Percentiles rank a stretch among this genome's conserved stretches.
Conservation (phyloP, 2,888 invertebrate genomes). For the Autographa gamma region DNA sequence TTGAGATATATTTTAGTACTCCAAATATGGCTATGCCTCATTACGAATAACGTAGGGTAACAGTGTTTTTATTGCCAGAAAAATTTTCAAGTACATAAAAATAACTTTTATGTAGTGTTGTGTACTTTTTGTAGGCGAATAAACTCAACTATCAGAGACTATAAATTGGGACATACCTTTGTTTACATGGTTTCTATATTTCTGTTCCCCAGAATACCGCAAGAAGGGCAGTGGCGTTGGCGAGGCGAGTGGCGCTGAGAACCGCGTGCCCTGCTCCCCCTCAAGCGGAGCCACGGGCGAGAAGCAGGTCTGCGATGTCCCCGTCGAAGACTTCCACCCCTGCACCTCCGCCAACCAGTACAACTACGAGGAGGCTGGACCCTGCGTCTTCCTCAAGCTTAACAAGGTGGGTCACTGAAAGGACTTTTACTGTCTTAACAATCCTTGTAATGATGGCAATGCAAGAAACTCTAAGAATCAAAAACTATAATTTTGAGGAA, state of each 20-base stretch:
- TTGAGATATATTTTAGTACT: background rate
- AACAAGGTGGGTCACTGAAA: conserved; percentile 92
- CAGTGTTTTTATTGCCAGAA: too few relatives aligned
- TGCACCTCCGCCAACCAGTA: conserved; percentile 94
- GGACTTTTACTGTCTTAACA: too few relatives aligned
- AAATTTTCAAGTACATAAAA: too few relatives aligned
- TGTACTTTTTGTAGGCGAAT: too few relatives aligned
- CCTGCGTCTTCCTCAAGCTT: conserved; percentile 98
- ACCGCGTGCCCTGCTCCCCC: conserved; percentile 91
- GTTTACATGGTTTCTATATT: background rate
- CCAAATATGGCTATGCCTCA: background rate
- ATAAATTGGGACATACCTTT: too few relatives aligned
- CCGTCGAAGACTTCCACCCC: conserved; percentile 91
- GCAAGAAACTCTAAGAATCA: too few relatives aligned
- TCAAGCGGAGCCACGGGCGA: conserved; percentile 89
- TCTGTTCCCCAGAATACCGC: conserved; percentile 77
- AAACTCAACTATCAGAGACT: too few relatives aligned
- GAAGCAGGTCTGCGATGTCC: conserved; percentile 95
- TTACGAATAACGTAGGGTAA: too few relatives aligned
- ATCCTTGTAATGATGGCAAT: too few relatives aligned
- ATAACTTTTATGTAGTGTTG: too few relatives aligned
- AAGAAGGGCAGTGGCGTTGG: conserved; percentile 84
- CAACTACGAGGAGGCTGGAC: conserved; percentile 95
- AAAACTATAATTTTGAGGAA: too few relatives aligned
- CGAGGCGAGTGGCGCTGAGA: conserved; percentile 86